A percentile compares a stretch with the other conserved stretches of the same genome.
These are phyloP conservation scores for Hydrochoerus hydrochaeris DNA, from an alignment of 2,113 vertebrate species.

Conservation along the genomic window DNA sequence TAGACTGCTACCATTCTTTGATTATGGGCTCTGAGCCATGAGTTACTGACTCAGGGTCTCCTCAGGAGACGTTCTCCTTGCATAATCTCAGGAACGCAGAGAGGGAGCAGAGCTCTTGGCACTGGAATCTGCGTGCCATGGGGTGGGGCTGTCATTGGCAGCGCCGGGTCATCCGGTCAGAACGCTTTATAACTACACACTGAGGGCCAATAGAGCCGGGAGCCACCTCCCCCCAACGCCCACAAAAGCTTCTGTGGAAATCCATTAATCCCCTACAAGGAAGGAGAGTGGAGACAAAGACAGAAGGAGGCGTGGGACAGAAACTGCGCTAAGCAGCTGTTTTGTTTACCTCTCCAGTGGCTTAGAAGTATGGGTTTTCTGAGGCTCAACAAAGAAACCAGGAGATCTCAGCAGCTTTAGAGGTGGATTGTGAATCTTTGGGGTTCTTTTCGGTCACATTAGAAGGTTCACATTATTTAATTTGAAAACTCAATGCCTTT, in stretches of 20 bases:
- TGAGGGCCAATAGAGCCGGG: background rate
- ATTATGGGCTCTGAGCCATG: slow-evolving; percentile 73
- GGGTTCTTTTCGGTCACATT: slow-evolving; percentile 24
- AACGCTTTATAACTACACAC: background rate
- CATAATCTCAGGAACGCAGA: slow-evolving; percentile 30
- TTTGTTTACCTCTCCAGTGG: slow-evolving; percentile 29
- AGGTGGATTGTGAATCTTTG: background rate
- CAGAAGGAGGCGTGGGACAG: background rate
- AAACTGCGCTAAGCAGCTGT: slow-evolving; percentile 17
- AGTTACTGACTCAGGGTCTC: slow-evolving; percentile 72
- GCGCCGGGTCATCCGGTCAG: background rate
- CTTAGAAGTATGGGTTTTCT: background rate
- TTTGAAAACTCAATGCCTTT: slow-evolving; percentile 36
- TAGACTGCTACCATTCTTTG: slow-evolving; percentile 65
- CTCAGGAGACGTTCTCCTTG: slow-evolving; percentile 51
- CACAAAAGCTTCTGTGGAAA: slow-evolving; percentile 45
- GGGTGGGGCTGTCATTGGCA: background rate
- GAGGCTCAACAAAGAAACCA: slow-evolving; percentile 15
- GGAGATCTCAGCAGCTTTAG: background rate
- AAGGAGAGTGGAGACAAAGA: background rate
- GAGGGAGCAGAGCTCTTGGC: background rate
- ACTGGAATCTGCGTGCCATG: accelerated
- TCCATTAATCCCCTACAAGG: background rate
- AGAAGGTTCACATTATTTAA: slow-evolving; percentile 49
- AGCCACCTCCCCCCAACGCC: background rate